A percentile compares a stretch with the other conserved stretches of the same genome.
Conservation (phyloP, 2,888 invertebrate species). For the Exocentrus adspersus region DNA sequence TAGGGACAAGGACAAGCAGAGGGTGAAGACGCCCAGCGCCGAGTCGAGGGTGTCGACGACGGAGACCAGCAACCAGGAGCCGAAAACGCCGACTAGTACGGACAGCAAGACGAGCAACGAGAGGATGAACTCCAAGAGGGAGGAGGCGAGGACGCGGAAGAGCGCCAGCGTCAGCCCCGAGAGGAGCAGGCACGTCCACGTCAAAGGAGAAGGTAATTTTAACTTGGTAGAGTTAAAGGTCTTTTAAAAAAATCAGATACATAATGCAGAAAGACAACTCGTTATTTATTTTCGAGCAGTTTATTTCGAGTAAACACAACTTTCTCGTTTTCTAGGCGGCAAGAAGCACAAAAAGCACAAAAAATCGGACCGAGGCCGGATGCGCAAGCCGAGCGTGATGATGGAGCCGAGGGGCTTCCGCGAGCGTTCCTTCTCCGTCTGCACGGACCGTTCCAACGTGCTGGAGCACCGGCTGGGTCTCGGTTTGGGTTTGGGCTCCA, state of each 20-base stretch:
- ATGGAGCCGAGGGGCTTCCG: slow-evolving; percentile 54
- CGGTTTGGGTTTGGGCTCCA: slow-evolving; percentile 50
- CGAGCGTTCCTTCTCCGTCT: slow-evolving; percentile 61
- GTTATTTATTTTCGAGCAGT: too few relatives aligned
- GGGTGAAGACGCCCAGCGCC: slow-evolving; percentile 57
- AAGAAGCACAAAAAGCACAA: slow-evolving; percentile 62
- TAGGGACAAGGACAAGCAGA: slow-evolving; percentile 30
- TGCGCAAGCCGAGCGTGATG: slow-evolving; percentile 46
- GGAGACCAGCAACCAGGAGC: slow-evolving; percentile 49
- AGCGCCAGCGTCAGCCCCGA: slow-evolving; percentile 60
- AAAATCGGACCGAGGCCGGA: slow-evolving; percentile 44
- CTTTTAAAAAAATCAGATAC: too few relatives aligned
- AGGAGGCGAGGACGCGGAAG: too few relatives aligned
- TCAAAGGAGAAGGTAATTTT: slow-evolving; percentile 56
- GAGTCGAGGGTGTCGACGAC: slow-evolving; percentile 55
- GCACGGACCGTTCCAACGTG: slow-evolving; percentile 60
- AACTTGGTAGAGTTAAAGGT: neutral
- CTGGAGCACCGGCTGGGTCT: slow-evolving; percentile 50
- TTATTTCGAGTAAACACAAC: neutral
- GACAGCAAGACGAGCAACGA: slow-evolving; percentile 44
- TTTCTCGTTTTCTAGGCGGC: neutral
- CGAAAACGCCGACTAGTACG: slow-evolving; percentile 56
- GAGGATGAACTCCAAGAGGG: slow-evolving; percentile 37
- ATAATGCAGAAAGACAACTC: too few relatives aligned
- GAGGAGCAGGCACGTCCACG: slow-evolving; percentile 56